Percentiles rank a stretch among this genome's conserved stretches.
These are phyloP conservation scores for Sphaerolaimus hirsutus DNA, from an alignment of 2,888 invertebrate species.

Conservation along the genomic window DNA sequence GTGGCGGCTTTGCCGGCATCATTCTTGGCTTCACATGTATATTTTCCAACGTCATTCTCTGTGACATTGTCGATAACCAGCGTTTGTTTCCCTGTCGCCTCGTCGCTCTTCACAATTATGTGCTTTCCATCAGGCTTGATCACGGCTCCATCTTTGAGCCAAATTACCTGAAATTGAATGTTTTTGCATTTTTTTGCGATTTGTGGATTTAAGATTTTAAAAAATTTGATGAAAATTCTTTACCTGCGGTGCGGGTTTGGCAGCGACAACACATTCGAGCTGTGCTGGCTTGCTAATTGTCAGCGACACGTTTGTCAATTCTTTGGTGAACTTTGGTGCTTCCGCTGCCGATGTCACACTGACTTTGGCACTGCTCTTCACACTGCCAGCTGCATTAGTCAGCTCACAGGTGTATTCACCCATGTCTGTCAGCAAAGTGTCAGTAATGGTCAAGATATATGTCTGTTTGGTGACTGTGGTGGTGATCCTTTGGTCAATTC, in stretches of 20 bases:
- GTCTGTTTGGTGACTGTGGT: slow-evolving; percentile 15
- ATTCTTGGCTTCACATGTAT: slow-evolving; percentile 12
- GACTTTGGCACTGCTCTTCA: slow-evolving; percentile 8
- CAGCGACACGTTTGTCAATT: not conserved
- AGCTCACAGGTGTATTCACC: slow-evolving; percentile 13
- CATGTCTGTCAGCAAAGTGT: slow-evolving; percentile 10
- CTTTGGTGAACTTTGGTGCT: not conserved
- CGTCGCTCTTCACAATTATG: slow-evolving; percentile 3
- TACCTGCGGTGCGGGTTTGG: not conserved
- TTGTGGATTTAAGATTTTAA: too few species aligned
- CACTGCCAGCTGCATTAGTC: slow-evolving; percentile 11
- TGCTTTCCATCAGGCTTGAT: not conserved
- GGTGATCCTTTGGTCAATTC: slow-evolving; percentile 32
- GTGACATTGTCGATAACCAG: not conserved
- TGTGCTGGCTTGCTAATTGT: not conserved
- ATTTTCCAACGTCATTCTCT: not conserved
- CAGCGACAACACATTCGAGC: not conserved
- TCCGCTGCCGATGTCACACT: not conserved
- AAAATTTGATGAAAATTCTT: too few species aligned
- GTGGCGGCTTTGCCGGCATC: slow-evolving; percentile 31
- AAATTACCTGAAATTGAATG: not conserved
- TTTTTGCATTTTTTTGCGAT: too few species aligned
- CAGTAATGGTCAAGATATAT: slow-evolving; percentile 9
- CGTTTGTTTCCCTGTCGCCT: not conserved
- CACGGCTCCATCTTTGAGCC: not conserved